Base-by-base conservation (phyloP, 2,113 vertebrate genomes). In the Brachirus orientalis region DNA sequence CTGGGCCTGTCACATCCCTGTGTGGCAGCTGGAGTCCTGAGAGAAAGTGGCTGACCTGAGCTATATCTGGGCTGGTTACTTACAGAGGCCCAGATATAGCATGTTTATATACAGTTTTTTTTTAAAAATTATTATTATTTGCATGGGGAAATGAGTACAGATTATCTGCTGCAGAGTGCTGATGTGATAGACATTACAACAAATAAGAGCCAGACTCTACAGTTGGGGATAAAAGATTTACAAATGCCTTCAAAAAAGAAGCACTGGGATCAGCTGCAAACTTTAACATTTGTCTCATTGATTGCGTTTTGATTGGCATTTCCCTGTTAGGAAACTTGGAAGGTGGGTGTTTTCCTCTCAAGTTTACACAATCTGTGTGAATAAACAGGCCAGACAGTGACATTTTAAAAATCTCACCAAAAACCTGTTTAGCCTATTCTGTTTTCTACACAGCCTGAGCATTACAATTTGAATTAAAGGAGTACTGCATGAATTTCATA, bases 61-160 rank as follows among this genome's bases (percentile, higher is more conserved):
- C 66, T 67, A 41, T 75, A 81, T 83, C 83, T 81, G 77, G 33
- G 63, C 67, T 8, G 51, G 72, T 75, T 84, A 77, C 79, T 83
- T 62, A 68, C 33, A 17, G 58, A 78, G 35, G 19, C 17, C 36
- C 28, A 28, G 28, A 28, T 28, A 28, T 28, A 28, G 28, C 28
- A 28, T 3, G 28, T 28, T 28, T 28, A 2, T 28, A 2, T 74
- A 69, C 54, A 7, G 46, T 66, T 75, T 84, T 85, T 85, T 81
- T 90, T 84, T 68, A 54, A 63, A 40, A 12, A 40, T 10, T 48
- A 17, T 46, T 78, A 77, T 85, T 82, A 88, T 89, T 84, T 86
- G 74, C 73, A 60, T 1, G 0, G 74, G 85, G 80, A 80, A 51
- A 45, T 54, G 70, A 28, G 28, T 28, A 6, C 28, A 28, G 28